These are phyloP conservation scores for Halictus quadricinctus DNA, from an alignment of 2,888 invertebrate species.

Conservation along the genomic window DNA sequence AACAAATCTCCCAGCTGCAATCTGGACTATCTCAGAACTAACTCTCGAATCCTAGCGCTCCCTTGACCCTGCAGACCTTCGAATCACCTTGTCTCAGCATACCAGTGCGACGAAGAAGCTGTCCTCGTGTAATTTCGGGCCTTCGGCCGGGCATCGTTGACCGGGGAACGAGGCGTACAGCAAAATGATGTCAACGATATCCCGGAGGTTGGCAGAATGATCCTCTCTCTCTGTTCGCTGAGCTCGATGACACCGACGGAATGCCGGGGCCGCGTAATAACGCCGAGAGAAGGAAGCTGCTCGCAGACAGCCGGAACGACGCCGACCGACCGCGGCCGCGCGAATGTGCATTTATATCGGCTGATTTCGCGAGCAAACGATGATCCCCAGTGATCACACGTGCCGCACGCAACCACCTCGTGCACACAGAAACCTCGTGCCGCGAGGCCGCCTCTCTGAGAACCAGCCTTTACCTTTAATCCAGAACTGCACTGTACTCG, in stretches of 20 bases:
- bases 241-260: constrained; percentile 69
- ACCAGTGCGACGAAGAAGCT: background rate
- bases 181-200: constrained; percentile 53
- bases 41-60: background rate
- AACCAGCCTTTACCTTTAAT: constrained; percentile 56
- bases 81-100: background rate
- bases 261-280: constrained; percentile 64
- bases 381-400: constrained; percentile 50
- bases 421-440: background rate
- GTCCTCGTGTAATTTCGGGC: constrained; percentile 22
- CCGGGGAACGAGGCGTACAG: constrained; percentile 26
- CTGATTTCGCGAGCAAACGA: constrained; percentile 48
- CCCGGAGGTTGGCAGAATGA: constrained; percentile 49
- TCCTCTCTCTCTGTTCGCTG: constrained; percentile 66
- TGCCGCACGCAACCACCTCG: constrained; percentile 48
- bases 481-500: background rate
- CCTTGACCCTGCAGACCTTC: background rate
- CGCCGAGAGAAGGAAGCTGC: constrained; percentile 5
- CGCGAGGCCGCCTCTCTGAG: background rate
- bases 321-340: constrained; percentile 3
- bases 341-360: constrained; percentile 57
- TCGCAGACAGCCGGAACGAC: constrained; percentile 6
- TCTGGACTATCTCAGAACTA: background rate
- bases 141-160: constrained; percentile 28
- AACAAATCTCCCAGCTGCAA: background rate